Conservation (phyloP, 1,140 invertebrate species). For the Lordiphosa stackelbergi region DNA sequence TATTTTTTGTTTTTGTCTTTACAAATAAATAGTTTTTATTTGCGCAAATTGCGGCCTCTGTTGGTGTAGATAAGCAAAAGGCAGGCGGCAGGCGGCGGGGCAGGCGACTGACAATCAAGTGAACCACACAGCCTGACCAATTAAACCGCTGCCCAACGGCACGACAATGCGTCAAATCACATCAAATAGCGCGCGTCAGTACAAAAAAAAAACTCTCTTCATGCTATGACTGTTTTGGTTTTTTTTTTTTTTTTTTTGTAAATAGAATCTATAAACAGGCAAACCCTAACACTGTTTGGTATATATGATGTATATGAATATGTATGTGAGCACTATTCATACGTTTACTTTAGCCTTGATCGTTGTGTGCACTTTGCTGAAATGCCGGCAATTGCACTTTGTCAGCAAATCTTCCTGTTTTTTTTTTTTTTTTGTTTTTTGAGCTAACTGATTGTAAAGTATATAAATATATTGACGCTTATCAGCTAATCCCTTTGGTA, state of each 20-base stretch:
- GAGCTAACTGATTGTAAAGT: background rate
- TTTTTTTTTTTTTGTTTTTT: background rate
- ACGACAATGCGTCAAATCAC: slow-evolving; percentile 66
- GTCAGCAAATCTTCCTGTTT: slow-evolving; percentile 3
- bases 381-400: slow-evolving; percentile 5
- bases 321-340: slow-evolving; percentile 2
- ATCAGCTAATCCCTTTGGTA: no score
- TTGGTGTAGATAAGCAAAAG: slow-evolving; percentile 37
- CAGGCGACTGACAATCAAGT: slow-evolving; percentile 13
- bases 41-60: slow-evolving; percentile 65
- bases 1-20: slow-evolving; percentile 31
- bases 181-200: slow-evolving; percentile 59
- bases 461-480: background rate
- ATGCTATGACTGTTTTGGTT: slow-evolving; percentile 12
- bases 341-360: slow-evolving; percentile 6
- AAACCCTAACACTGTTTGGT: slow-evolving; percentile 12
- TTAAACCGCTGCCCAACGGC: slow-evolving; percentile 29
- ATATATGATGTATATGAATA: background rate
- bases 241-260: slow-evolving; percentile 29
- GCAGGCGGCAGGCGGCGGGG: slow-evolving; percentile 21
- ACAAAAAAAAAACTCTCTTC: slow-evolving; percentile 2
- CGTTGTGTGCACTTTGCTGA: slow-evolving; percentile 9
- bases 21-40: slow-evolving; percentile 72
- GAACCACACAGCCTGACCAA: slow-evolving; percentile 29
- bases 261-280: slow-evolving; percentile 44